phyloP scores from a whole-genome alignment of 1,140 invertebrate genomes.

The Pygmarrhopalites habei region DNA sequence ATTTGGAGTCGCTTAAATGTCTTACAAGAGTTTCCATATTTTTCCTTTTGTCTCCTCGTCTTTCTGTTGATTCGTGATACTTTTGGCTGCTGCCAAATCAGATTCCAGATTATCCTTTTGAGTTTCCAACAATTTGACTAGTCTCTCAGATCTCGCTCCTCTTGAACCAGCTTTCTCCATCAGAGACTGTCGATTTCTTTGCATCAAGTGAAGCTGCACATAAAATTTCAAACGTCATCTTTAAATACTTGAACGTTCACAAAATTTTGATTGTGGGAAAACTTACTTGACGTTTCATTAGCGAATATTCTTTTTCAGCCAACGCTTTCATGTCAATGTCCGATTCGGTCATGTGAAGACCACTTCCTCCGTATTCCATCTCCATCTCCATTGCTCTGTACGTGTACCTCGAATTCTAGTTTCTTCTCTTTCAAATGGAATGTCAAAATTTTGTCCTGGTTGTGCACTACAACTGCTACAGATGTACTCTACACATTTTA shows the following conservation, averaged over 20 bases:
- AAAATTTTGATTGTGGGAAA: too few relatives aligned
- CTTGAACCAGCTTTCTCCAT: slow-evolving; percentile 3
- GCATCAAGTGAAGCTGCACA: too few relatives aligned
- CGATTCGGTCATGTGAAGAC: neutral
- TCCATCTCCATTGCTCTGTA: slow-evolving; percentile 1
- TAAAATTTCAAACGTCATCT: too few relatives aligned
- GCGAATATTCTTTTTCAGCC: neutral
- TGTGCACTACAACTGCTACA: too few relatives aligned
- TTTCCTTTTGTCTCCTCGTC: neutral
- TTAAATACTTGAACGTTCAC: too few relatives aligned
- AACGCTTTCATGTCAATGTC: neutral
- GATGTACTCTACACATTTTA: too few relatives aligned
- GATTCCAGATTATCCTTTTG: slow-evolving; percentile 12
- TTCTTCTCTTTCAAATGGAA: neutral
- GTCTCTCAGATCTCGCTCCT: neutral
- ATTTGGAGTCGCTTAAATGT: too few relatives aligned
- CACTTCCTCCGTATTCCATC: neutral
- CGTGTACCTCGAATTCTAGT: too few relatives aligned
- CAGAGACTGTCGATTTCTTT: slow-evolving; percentile 1
- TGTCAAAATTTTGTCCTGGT: neutral
- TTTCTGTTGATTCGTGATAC: neutral
- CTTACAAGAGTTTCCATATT: slow-evolving; percentile 3
- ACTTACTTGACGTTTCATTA: slow-evolving; percentile 10
- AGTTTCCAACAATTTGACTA: slow-evolving; percentile 2
- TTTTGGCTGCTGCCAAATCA: slow-evolving; percentile 1